Conservation (phyloP, 53 echinoderm and acorn worm genomes). For the Temnopleurus reevesii region DNA sequence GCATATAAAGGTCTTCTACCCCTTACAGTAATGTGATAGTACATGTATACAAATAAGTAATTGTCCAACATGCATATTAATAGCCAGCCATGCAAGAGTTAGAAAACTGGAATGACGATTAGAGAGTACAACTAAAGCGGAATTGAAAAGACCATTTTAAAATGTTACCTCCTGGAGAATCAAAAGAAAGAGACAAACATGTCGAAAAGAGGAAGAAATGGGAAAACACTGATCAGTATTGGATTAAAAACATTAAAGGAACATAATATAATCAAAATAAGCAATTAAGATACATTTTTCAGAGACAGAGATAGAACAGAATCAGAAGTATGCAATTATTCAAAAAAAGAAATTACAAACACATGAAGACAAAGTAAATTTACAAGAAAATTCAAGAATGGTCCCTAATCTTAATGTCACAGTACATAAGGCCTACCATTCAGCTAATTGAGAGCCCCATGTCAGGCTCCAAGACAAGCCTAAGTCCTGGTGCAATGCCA, state of each 20-base stretch:
- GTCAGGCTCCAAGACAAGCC: no score
- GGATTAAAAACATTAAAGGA: neutral
- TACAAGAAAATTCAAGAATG: no score
- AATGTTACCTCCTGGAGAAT: slow-evolving; percentile 37
- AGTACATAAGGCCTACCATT: no score
- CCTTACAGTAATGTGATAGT: no score
- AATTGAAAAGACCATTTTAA: neutral
- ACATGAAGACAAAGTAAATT: no score
- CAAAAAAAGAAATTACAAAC: no score
- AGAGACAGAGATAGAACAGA: neutral
- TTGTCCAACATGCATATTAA: neutral
- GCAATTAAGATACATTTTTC: neutral
- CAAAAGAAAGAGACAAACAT: slow-evolving; percentile 10
- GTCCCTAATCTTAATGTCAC: no score
- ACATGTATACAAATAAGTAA: neutral
- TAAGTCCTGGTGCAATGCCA: no score
- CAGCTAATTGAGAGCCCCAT: no score
- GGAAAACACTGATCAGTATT: neutral
- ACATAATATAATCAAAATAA: neutral
- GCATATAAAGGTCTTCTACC: no score
- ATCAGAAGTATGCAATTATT: no score
- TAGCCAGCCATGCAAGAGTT: slow-evolving; percentile 18
- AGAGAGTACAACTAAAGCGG: neutral
- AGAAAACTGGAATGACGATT: neutral
- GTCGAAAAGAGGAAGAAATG: neutral